Base-by-base conservation (phyloP, 2,797 vertebrate genomes). In the Acanthopagrus latus region DNA sequence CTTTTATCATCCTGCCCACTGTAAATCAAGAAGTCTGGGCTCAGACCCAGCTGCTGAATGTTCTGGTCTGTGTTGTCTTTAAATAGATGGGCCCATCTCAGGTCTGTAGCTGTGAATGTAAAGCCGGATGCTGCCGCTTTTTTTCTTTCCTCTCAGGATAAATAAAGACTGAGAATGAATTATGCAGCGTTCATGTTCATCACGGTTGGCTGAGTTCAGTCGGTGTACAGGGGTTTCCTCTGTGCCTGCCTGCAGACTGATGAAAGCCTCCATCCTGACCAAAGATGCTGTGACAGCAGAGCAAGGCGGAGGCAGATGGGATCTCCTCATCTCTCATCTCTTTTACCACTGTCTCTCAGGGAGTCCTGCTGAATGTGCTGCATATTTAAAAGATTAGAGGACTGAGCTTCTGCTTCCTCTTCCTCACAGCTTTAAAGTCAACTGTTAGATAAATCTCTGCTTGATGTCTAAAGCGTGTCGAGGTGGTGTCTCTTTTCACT, bases 151-250 rank as follows among this genome's bases (percentile, higher is more conserved):
- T 57, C 56, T 5, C 43, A 47, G 64, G 78, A 71, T 83, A 76
- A 83, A 83, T 81, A 71, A 83, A 80, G 78, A 27, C 50, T 20
- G 2, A 8, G 55, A 21, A 78, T 88, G 58, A 85, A 85, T 90
- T 69, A 87, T 88, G 76, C 74, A 84, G 80, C 3, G 64, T 50
- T 79, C 5, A 6, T 41, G 14, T 71, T 83, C 27, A 29, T 82
- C 70, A 74, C 46, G 14, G 67, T 12, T 52, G 84, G 78, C 1
- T 57, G 85, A 38, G 67, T 70, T 67, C 20, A 63, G 60, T 43
- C 11, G 43, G 46, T 55, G 80, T 63, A 38, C 33, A 20, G 71
- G 78, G 65, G 54, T 70, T 85, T 83, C 74, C 83, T 83, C 71
- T 73, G 52, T 16, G 74, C 16, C 63, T 12, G 54, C n/a, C 54